phyloP scores from a whole-genome alignment of 1,140 invertebrate species.

The Mya arenaria region DNA sequence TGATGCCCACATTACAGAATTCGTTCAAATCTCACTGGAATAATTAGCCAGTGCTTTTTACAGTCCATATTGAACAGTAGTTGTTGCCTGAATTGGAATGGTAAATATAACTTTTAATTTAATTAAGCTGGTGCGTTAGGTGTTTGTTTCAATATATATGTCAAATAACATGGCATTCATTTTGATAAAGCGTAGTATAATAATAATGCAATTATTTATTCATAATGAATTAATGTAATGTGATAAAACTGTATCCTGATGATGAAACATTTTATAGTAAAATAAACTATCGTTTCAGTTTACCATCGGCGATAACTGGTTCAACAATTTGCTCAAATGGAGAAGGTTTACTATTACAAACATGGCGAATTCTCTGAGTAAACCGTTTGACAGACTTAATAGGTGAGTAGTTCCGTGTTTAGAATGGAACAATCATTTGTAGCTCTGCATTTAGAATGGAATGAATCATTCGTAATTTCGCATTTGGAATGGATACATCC shows the following conservation, averaged over 20 bases:
- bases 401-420: slow-evolving; percentile 60
- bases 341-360: slow-evolving; percentile 64
- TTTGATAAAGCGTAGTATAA: not conserved
- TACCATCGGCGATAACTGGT: slow-evolving; percentile 90
- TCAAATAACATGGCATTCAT: not conserved
- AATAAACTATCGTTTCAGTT: slow-evolving; percentile 81
- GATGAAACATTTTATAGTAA: not conserved
- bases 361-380: slow-evolving; percentile 58
- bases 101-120: no score
- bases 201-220: not conserved
- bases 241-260: not conserved
- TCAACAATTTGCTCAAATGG: slow-evolving; percentile 86
- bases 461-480: no score
- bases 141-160: not conserved
- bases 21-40: no score
- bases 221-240: not conserved
- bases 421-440: not conserved
- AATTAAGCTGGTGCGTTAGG: not conserved
- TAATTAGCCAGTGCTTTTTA: no score
- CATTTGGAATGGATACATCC: not conserved
- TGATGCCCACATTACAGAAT: no score
- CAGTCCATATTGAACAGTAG: no score
- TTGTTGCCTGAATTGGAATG: no score
- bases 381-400: slow-evolving; percentile 66
- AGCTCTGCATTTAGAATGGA: no score